phyloP scores from a whole-genome alignment of 2,113 vertebrate species.

The Archilochus colubris region DNA sequence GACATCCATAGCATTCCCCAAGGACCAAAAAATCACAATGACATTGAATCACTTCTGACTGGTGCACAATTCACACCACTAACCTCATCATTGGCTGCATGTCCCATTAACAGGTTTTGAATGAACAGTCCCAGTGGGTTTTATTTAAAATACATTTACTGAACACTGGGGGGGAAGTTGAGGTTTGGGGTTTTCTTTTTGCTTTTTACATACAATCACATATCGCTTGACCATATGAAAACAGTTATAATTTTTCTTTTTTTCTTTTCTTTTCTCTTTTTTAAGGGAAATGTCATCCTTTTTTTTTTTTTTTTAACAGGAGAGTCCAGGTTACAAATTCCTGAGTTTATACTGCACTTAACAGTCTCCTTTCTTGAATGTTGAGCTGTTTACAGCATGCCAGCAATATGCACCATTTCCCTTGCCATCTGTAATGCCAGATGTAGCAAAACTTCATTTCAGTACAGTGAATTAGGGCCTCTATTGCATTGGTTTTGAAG shows the following conservation, averaged over 20 bases:
- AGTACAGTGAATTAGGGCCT: conserved; percentile 51
- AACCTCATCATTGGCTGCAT: not conserved
- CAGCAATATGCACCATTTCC: conserved; percentile 53
- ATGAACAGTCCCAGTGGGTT: not conserved
- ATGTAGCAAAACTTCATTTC: conserved; percentile 61
- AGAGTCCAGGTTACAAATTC: conserved; percentile 53
- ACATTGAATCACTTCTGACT: not conserved
- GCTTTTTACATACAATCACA: not conserved
- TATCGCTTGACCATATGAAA: not conserved
- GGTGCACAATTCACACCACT: not conserved
- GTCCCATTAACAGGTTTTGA: not conserved
- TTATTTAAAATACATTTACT: not conserved
- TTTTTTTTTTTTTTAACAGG: not conserved
- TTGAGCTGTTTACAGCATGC: conserved; percentile 56
- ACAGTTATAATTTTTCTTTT: not conserved
- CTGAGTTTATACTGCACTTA: conserved; percentile 70
- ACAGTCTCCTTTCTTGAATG: conserved; percentile 48
- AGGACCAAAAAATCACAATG: not conserved
- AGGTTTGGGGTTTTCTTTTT: not conserved
- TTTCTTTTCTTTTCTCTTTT: not conserved
- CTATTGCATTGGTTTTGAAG: conserved; percentile 1
- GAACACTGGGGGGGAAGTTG: not conserved
- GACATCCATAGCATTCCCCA: accelerated
- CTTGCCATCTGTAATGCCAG: conserved; percentile 61
- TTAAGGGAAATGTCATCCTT: conserved; percentile 22